These are phyloP conservation scores for Porites lobata DNA, from an alignment of 92 coral and sea anemone species.

Conservation along the genomic window DNA sequence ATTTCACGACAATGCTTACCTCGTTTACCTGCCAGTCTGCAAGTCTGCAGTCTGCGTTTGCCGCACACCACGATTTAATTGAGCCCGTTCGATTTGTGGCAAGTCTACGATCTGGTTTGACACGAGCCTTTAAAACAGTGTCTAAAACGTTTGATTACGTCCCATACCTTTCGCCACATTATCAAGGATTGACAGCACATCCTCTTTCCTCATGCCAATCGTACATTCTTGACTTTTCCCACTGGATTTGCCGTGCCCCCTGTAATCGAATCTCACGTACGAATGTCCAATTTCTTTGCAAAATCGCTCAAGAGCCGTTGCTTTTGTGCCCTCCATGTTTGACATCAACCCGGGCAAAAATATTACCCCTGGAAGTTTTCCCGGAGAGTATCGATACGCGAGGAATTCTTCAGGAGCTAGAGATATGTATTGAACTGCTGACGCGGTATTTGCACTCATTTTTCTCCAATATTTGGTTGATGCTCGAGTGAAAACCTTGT, in stretches of 20 bases:
- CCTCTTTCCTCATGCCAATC: conserved; percentile 82
- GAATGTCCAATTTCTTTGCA: conserved; percentile 72
- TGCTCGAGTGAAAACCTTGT: background rate
- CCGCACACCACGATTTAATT: too few species aligned
- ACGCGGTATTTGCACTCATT: conserved; percentile 22
- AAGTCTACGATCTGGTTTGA: too few species aligned
- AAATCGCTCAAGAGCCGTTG: conserved; percentile 73
- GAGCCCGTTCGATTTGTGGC: too few species aligned
- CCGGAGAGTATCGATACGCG: conserved; percentile 74
- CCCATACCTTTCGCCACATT: conserved; percentile 52
- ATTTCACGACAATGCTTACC: too few species aligned
- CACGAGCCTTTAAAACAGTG: too few species aligned
- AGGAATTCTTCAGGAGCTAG: conserved; percentile 60
- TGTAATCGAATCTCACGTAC: conserved; percentile 88
- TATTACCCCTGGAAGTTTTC: conserved; percentile 79
- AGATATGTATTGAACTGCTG: conserved; percentile 30
- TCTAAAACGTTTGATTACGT: too few species aligned
- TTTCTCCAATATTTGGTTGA: background rate
- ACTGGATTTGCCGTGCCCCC: conserved; percentile 87
- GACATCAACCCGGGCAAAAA: conserved; percentile 93
- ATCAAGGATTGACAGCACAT: conserved; percentile 69
- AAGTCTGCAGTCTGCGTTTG: too few species aligned
- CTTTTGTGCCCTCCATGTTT: conserved; percentile 88
- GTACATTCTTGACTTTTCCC: conserved; percentile 84
- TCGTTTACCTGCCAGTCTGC: too few species aligned